Percentiles rank a stretch among this genome's conserved stretches.
Conservation (phyloP, 2,888 invertebrate species). For the Heliconius hortense region DNA sequence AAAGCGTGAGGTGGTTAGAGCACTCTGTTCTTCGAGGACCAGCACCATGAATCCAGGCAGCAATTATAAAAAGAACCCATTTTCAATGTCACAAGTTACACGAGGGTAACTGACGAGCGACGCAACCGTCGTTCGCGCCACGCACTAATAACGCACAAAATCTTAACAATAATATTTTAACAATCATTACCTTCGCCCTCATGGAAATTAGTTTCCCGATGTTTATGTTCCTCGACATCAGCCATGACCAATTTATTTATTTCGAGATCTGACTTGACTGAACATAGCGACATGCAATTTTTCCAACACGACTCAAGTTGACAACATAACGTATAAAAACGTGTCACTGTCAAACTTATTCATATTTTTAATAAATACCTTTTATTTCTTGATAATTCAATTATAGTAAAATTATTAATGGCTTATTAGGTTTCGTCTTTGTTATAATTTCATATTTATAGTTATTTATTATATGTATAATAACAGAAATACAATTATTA, state of each 20-base stretch:
- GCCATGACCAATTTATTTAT: slow-evolving; percentile 81
- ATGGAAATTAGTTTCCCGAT: slow-evolving; percentile 75
- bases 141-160: slow-evolving; percentile 64
- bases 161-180: slow-evolving; percentile 73
- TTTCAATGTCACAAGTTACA: slow-evolving; percentile 80
- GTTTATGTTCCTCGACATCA: slow-evolving; percentile 78
- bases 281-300: slow-evolving; percentile 76
- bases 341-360: slow-evolving; percentile 63
- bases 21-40: slow-evolving; percentile 65
- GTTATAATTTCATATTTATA: neutral
- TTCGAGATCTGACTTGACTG: slow-evolving; percentile 77
- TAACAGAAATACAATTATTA: neutral
- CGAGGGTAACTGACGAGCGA: slow-evolving; percentile 68
- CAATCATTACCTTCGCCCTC: slow-evolving; percentile 80
- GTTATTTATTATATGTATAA: neutral
- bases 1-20: slow-evolving; percentile 56
- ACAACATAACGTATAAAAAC: slow-evolving; percentile 63
- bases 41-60: slow-evolving; percentile 77
- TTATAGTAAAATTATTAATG: neutral
- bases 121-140: slow-evolving; percentile 62
- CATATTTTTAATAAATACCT: neutral
- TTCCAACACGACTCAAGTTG: slow-evolving; percentile 78
- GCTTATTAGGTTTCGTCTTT: neutral
- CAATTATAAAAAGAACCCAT: slow-evolving; percentile 81
- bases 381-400: neutral